Evolutionary conservation across 1,140 invertebrate genomes (phyloP).

Genomic region (Lucilia cuprina): DNA sequence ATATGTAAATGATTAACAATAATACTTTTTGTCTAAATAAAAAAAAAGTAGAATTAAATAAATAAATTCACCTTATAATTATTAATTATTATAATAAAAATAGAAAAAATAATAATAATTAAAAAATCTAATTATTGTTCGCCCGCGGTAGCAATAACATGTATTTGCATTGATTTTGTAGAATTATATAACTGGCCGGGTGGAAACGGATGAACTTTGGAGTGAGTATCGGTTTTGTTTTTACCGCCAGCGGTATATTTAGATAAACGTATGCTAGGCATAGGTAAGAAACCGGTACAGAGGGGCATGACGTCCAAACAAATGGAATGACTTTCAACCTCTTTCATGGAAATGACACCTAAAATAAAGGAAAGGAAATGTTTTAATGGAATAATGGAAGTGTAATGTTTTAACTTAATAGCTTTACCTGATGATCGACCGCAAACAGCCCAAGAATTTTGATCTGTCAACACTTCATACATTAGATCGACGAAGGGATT

Average conservation of each 20-base stretch:
- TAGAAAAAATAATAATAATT: not conserved
- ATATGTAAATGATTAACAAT: slow-evolving; percentile 35
- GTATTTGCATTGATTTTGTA: slow-evolving; percentile 86
- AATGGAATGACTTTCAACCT: slow-evolving; percentile 74
- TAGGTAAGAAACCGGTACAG: slow-evolving; percentile 84
- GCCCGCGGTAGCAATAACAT: slow-evolving; percentile 71
- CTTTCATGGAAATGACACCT: slow-evolving; percentile 84
- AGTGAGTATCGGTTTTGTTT: slow-evolving; percentile 70
- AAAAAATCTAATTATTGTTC: slow-evolving; percentile 49
- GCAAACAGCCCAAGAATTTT: slow-evolving; percentile 90
- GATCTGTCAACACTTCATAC: slow-evolving; percentile 92
- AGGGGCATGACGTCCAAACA: slow-evolving; percentile 90
- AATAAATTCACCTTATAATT: slow-evolving; percentile 25
- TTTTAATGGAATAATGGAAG: not conserved
- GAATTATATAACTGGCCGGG: slow-evolving; percentile 88
- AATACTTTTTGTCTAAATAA: slow-evolving; percentile 34
- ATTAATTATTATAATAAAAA: slow-evolving; percentile 10
- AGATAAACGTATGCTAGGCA: slow-evolving; percentile 87
- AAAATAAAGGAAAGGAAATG: slow-evolving; percentile 40
- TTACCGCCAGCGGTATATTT: slow-evolving; percentile 87
- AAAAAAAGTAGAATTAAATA: slow-evolving; percentile 31
- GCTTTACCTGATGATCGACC: slow-evolving; percentile 78
- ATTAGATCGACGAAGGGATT: slow-evolving; percentile 73
- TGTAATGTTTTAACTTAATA: not conserved
- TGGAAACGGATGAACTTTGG: slow-evolving; percentile 82